A percentile compares a stretch with the other conserved stretches of the same genome.
phyloP scores from a whole-genome alignment of 2,113 vertebrate genomes.

The Gymnarchus niloticus region DNA sequence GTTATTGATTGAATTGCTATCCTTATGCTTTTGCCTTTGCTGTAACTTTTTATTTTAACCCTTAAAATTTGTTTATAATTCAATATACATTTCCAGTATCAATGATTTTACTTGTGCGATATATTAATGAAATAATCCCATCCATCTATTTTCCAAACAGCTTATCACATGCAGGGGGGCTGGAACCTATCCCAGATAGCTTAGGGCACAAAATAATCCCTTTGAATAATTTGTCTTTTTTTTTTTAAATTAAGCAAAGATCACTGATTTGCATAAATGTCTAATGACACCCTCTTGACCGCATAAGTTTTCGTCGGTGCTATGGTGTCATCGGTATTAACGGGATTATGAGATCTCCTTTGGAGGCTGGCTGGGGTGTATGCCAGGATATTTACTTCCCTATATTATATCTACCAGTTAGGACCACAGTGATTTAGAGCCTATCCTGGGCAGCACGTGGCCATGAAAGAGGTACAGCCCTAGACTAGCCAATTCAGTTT shows the following conservation, averaged over 20 bases:
- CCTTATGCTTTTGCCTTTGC: neutral
- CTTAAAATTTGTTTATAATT: neutral
- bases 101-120: too few relatives aligned
- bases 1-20: neutral
- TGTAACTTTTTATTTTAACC: neutral
- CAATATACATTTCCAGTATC: too few relatives aligned
- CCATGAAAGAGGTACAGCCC: too few relatives aligned
- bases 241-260: neutral
- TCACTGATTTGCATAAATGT: neutral
- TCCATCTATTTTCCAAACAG: too few relatives aligned
- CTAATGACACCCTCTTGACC: neutral
- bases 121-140: too few relatives aligned
- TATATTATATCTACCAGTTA: too few relatives aligned
- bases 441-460: too few relatives aligned
- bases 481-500: neutral
- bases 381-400: neutral
- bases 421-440: too few relatives aligned
- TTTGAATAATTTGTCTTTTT: neutral
- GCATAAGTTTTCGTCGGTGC: neutral
- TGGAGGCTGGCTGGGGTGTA: neutral
- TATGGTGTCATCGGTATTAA: neutral
- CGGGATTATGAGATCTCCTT: neutral
- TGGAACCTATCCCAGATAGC: too few relatives aligned
- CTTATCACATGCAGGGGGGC: too few relatives aligned
- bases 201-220: neutral